These are phyloP conservation scores for Rhinopomastus cyanomelas DNA, from an alignment of 2,113 vertebrate genomes.

Conservation along the genomic window DNA sequence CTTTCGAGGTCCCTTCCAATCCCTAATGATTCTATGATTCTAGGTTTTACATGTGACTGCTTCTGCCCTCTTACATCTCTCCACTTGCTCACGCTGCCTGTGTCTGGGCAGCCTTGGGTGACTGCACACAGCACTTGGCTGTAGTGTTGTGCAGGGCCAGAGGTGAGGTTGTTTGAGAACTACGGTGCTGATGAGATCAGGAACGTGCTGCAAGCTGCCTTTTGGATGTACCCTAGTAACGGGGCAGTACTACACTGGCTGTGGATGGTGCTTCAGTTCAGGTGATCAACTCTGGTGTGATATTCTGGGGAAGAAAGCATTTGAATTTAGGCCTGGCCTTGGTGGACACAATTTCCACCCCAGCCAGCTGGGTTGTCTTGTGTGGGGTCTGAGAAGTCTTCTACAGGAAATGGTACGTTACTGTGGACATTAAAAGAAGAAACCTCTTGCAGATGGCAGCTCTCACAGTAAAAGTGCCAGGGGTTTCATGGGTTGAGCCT, in stretches of 20 bases:
- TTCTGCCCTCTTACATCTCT: not conserved
- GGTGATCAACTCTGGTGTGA: not conserved
- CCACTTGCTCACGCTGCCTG: not conserved
- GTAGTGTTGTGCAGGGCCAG: not conserved
- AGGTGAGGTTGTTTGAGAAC: not conserved
- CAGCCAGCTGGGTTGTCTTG: not conserved
- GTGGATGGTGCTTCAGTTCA: rapidly evolving
- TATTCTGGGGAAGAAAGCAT: not conserved
- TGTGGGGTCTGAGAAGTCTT: not conserved
- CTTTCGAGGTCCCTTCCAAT: no score
- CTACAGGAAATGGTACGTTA: not conserved
- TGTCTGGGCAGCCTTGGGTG: not conserved
- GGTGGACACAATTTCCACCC: not conserved
- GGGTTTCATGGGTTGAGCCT: no score
- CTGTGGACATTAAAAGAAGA: not conserved
- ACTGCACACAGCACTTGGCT: not conserved
- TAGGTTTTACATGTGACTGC: not conserved
- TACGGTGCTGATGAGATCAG: not conserved
- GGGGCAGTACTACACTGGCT: not conserved
- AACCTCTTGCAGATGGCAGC: not conserved
- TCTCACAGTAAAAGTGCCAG: not conserved
- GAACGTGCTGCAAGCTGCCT: not conserved
- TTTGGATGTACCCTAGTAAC: not conserved
- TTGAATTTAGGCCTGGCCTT: not conserved
- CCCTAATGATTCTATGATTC: no score